A percentile compares a stretch with the other conserved stretches of the same genome.
Conservation (phyloP, 2,888 invertebrate genomes). For the Agriopis aurantiaria region DNA sequence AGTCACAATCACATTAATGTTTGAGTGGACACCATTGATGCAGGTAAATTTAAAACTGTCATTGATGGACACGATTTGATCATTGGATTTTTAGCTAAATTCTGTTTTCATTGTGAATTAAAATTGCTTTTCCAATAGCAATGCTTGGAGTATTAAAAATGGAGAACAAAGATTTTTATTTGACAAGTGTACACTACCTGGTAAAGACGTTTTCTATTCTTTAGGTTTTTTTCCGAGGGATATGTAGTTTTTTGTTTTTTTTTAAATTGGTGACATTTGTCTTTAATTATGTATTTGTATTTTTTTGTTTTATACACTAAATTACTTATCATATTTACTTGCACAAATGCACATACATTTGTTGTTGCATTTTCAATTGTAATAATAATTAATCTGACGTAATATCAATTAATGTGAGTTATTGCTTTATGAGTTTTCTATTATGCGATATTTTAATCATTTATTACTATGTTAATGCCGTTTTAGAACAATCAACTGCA, state of each 20-base stretch:
- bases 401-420: background rate
- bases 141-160: background rate
- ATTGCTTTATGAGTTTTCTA: background rate
- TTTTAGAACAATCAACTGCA: too few species aligned
- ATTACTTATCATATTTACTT: background rate
- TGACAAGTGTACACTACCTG: conserved; percentile 9
- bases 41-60: too few species aligned
- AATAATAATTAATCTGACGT: background rate
- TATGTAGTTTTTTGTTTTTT: background rate
- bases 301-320: background rate
- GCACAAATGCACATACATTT: background rate
- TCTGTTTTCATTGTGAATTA: conserved; percentile 2
- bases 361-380: conserved; percentile 5
- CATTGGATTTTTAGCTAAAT: conserved; percentile 51
- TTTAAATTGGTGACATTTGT: too few species aligned
- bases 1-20: conserved; percentile 55
- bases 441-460: too few species aligned
- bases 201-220: conserved; percentile 15
- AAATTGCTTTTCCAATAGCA: conserved; percentile 1
- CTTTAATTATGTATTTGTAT: too few species aligned
- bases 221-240: background rate
- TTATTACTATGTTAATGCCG: too few species aligned
- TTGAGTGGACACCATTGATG: conserved; percentile 57
- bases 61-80: conserved; percentile 55
- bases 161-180: background rate